Base-by-base conservation (phyloP, 2,888 invertebrate species). In the Rhopalosiphum nymphaeae region DNA sequence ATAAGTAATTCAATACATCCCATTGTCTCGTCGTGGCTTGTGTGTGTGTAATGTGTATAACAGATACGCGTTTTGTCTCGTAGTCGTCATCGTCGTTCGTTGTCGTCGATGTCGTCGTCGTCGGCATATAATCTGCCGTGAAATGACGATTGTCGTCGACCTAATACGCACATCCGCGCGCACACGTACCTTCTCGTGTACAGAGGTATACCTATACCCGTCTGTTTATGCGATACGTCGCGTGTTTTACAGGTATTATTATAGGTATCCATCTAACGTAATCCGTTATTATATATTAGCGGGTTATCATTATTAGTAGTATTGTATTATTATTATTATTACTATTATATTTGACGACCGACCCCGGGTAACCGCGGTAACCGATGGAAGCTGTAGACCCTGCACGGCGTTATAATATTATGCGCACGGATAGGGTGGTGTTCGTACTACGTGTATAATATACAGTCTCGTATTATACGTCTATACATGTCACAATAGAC, bases 1-100 rank as follows among this genome's bases (percentile, higher is more conserved):
- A 78, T 78, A 56, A 85, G 36, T 85, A 85, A 86, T 86, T 86
- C 91, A 86, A 86, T 36, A n/a, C 85, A 53, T 85, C 91, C 91
- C 21, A 91, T 91, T 91, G 91, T 91, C 44, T 91, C 36, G 10
- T 21, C 29, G 26, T 26, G 13, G 25, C 7, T 5, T 49, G 53
- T 9, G 36, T 36, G 56, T 29, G 89, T 49, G 57, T n/a, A 11
- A 25, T 10, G 61, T 61, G 61, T 78, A 36, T 21, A 78, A 78
- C 9, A 78, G 36, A 78, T 78, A 78, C 29, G 13, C 85, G n/a
- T 84, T 86, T 53, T n/a, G 86, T 91, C 86, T 91, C 11, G 61
- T 46, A 13, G 11, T 21, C 53, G 53, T 4, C 21, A 13, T n/a
- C 25, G 49, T 53, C 53, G 78, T 53, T n/a, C 25, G 49, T 53